Evolutionary conservation across 2,888 invertebrate species (phyloP), one percentile per base, ranked within the genome.

Genomic region (Pemphredon lugubris): DNA sequence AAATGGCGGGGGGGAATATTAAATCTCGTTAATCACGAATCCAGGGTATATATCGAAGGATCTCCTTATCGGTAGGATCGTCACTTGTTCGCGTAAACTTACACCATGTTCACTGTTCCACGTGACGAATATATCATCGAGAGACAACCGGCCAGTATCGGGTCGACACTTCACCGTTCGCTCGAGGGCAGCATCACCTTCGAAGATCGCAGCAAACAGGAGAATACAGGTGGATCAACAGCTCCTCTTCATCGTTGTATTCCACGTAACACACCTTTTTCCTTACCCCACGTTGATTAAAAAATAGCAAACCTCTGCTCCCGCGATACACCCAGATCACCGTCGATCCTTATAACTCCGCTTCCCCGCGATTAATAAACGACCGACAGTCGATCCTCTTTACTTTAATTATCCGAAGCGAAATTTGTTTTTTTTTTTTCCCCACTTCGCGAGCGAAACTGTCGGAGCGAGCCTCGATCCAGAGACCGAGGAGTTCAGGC

Each of bases 101-200:
- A 77, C 77, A 39, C 20, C 77, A 77, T 76, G 45, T 61, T 73
- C 26, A 32, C 16, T 58, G 44, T 45, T 57, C 45, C 39, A 13
- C 57, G 47, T 30, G 47, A 13, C 11, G 21, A 50, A 50, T 30
- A 47, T 30, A 34, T 18, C 34, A 20, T 50, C 18, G 23, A 63
- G 20, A 14, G 50, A 50, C n/a, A n/a, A 32, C 18, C 45, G 34
- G 30, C 3, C 16, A 32, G 11, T 50, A 14, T n/a, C 32, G n/a
- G 13, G 7, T 44, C 23, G 11, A 9, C 32, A 20, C 7, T 6
- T 30, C 34, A 55, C 44, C n/a, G 45, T 6, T 59, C 37, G 39
- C 39, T 23, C 34, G 39, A 23, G 39, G 40, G 21, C 50, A 37
- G 23, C 61, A 71, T 73, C 48, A 61, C 48, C 37, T 13, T 34